These are phyloP conservation scores for Anastrepha obliqua DNA, from an alignment of 1,140 invertebrate genomes.

Conservation along the genomic window DNA sequence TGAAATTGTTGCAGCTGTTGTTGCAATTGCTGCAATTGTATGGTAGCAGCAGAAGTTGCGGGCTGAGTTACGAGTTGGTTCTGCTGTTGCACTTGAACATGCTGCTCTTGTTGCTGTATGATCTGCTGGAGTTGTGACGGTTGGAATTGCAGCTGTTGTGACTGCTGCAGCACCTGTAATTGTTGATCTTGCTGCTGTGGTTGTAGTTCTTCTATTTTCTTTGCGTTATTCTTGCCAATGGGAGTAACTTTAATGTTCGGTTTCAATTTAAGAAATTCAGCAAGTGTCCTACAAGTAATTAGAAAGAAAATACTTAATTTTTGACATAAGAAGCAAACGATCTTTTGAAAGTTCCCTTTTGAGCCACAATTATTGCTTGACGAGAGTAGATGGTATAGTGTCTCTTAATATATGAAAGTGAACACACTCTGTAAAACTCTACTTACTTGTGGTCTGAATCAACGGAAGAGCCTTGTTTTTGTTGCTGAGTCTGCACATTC, in stretches of 20 bases:
- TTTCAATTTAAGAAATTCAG: slow-evolving; percentile 75
- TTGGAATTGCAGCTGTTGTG: slow-evolving; percentile 60
- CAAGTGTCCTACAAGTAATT: slow-evolving; percentile 65
- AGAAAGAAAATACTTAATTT: no score
- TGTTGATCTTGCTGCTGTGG: slow-evolving; percentile 12
- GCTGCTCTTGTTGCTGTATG: slow-evolving; percentile 60
- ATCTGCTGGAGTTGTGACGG: slow-evolving; percentile 59
- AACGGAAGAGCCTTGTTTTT: slow-evolving; percentile 70
- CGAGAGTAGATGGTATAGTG: no score
- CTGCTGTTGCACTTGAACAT: slow-evolving; percentile 64
- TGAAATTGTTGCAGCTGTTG: slow-evolving; percentile 57
- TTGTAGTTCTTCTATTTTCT: slow-evolving; percentile 53
- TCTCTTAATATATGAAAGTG: no score
- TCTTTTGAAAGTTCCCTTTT: no score
- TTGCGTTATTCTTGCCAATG: slow-evolving; percentile 62
- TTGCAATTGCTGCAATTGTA: slow-evolving; percentile 56
- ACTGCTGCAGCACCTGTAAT: background rate
- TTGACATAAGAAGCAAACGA: no score
- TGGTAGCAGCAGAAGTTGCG: background rate
- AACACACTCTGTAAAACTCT: background rate
- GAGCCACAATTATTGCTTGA: no score
- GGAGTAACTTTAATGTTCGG: slow-evolving; percentile 75
- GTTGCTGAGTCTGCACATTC: slow-evolving; percentile 69
- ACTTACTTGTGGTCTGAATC: slow-evolving; percentile 69
- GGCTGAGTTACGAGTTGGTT: slow-evolving; percentile 60